Evolutionary conservation across 2,113 vertebrate species (phyloP).

Genomic region (Myotis yumanensis): DNA sequence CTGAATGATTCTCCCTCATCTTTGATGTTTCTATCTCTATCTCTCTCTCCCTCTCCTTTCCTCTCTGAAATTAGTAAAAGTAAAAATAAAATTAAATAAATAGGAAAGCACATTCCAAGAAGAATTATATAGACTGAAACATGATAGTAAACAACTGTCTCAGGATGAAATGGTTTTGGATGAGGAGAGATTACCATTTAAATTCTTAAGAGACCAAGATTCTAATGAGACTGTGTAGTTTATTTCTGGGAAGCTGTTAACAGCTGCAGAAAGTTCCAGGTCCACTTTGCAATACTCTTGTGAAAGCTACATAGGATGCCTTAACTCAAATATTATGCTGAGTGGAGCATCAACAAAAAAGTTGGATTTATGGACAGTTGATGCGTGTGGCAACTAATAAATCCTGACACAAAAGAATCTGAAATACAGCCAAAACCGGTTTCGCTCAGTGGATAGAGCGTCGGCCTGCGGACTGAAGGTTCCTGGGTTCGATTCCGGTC

Average conservation of each 20-base stretch:
- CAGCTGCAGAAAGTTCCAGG: background rate
- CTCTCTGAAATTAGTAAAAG: too few species aligned
- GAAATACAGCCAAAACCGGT: too few species aligned
- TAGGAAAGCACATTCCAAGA: background rate
- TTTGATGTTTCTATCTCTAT: too few species aligned
- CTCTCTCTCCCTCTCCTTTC: too few species aligned
- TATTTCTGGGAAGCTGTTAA: slow-evolving; percentile 12
- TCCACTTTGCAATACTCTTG: background rate
- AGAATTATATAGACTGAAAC: background rate
- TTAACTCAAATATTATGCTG: background rate
- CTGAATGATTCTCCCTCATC: too few species aligned
- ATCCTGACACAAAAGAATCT: background rate
- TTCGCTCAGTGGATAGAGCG: too few species aligned
- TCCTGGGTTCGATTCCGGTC: too few species aligned
- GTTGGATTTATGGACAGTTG: background rate
- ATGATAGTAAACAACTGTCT: background rate
- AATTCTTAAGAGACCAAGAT: slow-evolving; percentile 29
- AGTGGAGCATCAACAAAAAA: background rate
- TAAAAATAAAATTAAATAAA: too few species aligned
- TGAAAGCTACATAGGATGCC: background rate
- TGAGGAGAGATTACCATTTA: background rate
- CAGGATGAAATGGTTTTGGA: slow-evolving; percentile 7
- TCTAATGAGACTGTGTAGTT: background rate
- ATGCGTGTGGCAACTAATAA: background rate
- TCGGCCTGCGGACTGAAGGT: too few species aligned